Percentiles rank a stretch among this genome's conserved stretches.
Conservation (phyloP, 2,113 vertebrate species). For the Dromaius novaehollandiae region DNA sequence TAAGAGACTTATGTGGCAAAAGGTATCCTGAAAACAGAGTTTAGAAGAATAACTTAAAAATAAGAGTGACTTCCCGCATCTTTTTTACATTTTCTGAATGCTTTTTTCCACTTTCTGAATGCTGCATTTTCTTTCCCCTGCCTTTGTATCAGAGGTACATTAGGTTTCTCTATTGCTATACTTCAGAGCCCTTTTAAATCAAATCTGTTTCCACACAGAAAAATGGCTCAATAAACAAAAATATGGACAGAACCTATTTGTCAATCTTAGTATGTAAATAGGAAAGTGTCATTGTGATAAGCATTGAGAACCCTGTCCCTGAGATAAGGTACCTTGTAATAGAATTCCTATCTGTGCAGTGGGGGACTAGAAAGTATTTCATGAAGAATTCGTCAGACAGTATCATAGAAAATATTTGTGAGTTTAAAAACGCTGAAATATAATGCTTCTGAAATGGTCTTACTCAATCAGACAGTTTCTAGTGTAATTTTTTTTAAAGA, state of each 20-base stretch:
- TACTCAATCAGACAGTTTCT: not conserved
- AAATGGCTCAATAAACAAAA: slow-evolving; percentile 53
- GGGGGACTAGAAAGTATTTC: slow-evolving; percentile 1
- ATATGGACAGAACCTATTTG: slow-evolving; percentile 34
- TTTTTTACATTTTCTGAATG: not conserved
- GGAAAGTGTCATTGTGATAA: slow-evolving; percentile 26
- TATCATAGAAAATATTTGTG: not conserved
- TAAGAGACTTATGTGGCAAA: not conserved
- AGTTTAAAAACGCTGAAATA: slow-evolving; percentile 25
- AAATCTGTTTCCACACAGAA: not conserved
- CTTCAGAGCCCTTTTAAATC: slow-evolving; percentile 29
- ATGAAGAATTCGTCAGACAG: not conserved
- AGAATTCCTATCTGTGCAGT: not conserved
- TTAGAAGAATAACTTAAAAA: not conserved
- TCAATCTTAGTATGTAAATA: slow-evolving; percentile 47
- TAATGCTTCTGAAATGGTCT: slow-evolving; percentile 8
- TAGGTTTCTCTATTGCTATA: not conserved
- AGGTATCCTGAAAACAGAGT: not conserved
- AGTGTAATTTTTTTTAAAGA: not conserved
- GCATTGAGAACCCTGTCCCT: not conserved
- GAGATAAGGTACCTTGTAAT: slow-evolving; percentile 15
- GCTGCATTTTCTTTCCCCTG: not conserved
- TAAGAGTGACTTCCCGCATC: not conserved
- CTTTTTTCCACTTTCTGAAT: not conserved
- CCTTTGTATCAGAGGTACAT: not conserved